These are phyloP conservation scores for Erinaceus europaeus DNA, from an alignment of 2,113 vertebrate genomes.

Conservation along the genomic window DNA sequence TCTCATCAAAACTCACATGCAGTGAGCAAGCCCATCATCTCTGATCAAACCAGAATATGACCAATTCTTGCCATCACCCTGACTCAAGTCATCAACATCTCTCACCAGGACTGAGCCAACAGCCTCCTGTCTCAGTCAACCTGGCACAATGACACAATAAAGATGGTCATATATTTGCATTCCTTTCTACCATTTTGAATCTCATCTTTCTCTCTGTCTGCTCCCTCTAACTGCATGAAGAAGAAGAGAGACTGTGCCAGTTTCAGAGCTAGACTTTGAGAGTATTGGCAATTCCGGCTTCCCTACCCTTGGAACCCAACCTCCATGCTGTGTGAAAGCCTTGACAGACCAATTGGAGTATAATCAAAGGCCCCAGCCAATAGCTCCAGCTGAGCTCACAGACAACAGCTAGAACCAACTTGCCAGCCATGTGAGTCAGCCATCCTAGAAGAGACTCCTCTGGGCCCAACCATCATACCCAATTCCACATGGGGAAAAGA, in stretches of 20 bases:
- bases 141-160: neutral
- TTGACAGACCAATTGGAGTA: constrained; percentile 43
- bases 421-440: constrained; percentile 35
- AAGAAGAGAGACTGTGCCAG: constrained; percentile 9
- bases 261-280: constrained; percentile 29
- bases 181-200: neutral
- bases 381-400: neutral
- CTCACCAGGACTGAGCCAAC: neutral
- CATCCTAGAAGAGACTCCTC: constrained; percentile 28
- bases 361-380: constrained; percentile 17
- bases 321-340: constrained; percentile 26
- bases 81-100: neutral
- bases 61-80: neutral
- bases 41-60: neutral
- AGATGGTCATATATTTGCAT: constrained; percentile 10
- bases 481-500: neutral
- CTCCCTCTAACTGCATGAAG: constrained; percentile 4
- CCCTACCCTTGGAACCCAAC: constrained; percentile 34
- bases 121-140: neutral
- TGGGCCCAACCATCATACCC: neutral
- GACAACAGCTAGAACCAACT: constrained; percentile 36
- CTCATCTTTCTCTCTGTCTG: neutral
- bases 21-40: neutral
- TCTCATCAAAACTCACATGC: neutral
- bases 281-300: constrained; percentile 27